Evolutionary conservation across 2,797 vertebrate genomes (phyloP), one percentile per base, ranked within the genome.

Genomic region (Leptodactylus fallax): DNA sequence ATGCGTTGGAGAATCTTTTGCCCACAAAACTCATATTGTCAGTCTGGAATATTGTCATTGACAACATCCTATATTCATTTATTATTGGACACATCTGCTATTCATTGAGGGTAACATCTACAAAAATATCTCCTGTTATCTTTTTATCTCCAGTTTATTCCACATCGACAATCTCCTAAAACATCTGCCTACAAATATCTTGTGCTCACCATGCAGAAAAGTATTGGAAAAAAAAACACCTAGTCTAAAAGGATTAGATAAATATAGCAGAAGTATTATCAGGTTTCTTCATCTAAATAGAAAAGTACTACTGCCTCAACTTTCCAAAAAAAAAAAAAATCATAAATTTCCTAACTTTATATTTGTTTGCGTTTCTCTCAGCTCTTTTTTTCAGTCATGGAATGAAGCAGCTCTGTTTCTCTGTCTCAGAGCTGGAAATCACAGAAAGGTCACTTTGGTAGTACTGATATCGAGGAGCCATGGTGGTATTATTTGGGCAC

Each of bases 131-230:
- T 53, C 21, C 21, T 1, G 49, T 76, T 23, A 47, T 51, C 72
- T 76, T 53, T 53, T 76, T 76, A 76, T n/a, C 72, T 76, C 19
- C 6, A 76, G 51, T 76, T n/a, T n/a, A 51, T 76, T 76, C 72
- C 47, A 51, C 47, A 23, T 76, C 21, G 21, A 23, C 51, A 51
- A n/a, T 0, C 49, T 23, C 21, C 47, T 23, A 21, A 76, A 76
- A 76, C 72, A 23, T 76, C 47, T 53, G 72, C 72, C 72, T 14
- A 10, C 47, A 53, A 53, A 74, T 76, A 76, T 51, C 47, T 53
- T 53, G 72, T 51, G 72, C 45, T 76, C 21, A 7, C 19, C 19
- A 51, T 51, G 71, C 10, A 27, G 71, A 74, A 74, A 74, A 51
- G 45, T 49, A n/a, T n/a, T 49, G 1, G 49, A 51, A 74, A n/a